A percentile compares a stretch with the other conserved stretches of the same genome.
These are phyloP conservation scores for Oryzias celebensis DNA, from an alignment of 2,113 vertebrate species.

Conservation along the genomic window DNA sequence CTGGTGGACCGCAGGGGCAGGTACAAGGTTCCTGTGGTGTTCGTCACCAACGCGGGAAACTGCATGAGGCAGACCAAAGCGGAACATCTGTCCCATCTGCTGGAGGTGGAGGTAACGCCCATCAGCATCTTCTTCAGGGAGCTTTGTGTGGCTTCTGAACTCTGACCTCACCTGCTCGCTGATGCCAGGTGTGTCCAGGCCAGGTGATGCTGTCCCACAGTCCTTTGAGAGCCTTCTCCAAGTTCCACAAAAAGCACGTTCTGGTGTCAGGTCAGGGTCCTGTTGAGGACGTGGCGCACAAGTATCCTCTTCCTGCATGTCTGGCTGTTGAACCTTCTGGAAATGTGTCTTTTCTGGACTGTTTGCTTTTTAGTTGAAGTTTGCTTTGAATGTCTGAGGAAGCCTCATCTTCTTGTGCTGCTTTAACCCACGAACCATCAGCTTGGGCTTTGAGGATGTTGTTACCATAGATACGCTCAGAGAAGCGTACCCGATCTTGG, in stretches of 20 bases:
- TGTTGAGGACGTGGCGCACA: slow-evolving; percentile 83
- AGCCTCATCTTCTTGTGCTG: slow-evolving; percentile 10
- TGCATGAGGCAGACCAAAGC: slow-evolving; percentile 85
- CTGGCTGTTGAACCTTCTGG: not conserved
- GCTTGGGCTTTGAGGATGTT: slow-evolving; percentile 88
- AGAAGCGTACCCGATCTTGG: slow-evolving; percentile 86
- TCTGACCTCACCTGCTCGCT: not conserved
- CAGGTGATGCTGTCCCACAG: slow-evolving; percentile 94
- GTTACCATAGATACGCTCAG: slow-evolving; percentile 89
- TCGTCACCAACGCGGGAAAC: slow-evolving; percentile 95
- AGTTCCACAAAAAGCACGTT: slow-evolving; percentile 85
- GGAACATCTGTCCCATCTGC: slow-evolving; percentile 81
- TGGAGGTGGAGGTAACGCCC: slow-evolving; percentile 83
- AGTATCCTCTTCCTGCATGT: slow-evolving; percentile 84
- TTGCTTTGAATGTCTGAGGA: not conserved
- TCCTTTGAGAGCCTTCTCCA: slow-evolving; percentile 86
- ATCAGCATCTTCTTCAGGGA: not conserved
- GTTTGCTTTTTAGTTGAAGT: not conserved
- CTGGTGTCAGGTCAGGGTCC: slow-evolving; percentile 93
- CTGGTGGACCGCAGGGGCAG: slow-evolving; percentile 80
- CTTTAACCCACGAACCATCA: slow-evolving; percentile 69
- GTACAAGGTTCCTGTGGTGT: slow-evolving; percentile 90
- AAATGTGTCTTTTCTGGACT: no score
- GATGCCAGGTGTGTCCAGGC: slow-evolving; percentile 86
- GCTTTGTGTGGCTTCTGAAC: not conserved